A percentile compares a stretch with the other conserved stretches of the same genome.
phyloP scores from a whole-genome alignment of 2,888 invertebrate genomes.

The Hirtodrosophila trivittata region DNA sequence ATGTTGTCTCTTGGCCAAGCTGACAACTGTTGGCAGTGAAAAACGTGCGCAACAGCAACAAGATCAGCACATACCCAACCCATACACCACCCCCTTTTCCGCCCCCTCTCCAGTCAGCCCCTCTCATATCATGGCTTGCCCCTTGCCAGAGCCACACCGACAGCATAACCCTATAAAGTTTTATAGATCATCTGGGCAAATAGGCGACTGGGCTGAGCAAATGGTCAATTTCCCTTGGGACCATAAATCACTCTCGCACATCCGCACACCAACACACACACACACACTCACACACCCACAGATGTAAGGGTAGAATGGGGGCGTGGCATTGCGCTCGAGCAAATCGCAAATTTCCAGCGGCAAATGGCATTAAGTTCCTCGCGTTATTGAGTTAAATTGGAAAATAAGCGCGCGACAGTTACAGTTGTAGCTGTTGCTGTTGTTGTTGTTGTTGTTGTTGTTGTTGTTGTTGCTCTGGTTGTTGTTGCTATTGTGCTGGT shows the following conservation, averaged over 20 bases:
- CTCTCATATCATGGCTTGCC: too few relatives aligned
- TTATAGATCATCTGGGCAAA: slow-evolving; percentile 26
- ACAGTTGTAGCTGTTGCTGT: slow-evolving; percentile 47
- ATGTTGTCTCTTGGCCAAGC: slow-evolving; percentile 35
- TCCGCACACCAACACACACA: slow-evolving; percentile 50
- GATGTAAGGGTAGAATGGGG: slow-evolving; percentile 26
- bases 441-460: slow-evolving; percentile 22
- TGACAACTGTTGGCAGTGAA: slow-evolving; percentile 49
- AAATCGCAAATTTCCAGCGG: slow-evolving; percentile 75
- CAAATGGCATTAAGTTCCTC: slow-evolving; percentile 77
- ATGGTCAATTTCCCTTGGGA: slow-evolving; percentile 55
- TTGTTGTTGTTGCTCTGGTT: slow-evolving; percentile 14
- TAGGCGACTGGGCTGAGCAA: slow-evolving; percentile 35
- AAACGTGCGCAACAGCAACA: slow-evolving; percentile 12
- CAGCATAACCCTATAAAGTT: slow-evolving; percentile 29
- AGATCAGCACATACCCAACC: slow-evolving; percentile 4
- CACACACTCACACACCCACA: slow-evolving; percentile 5
- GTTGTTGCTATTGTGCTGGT: too few relatives aligned
- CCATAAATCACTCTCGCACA: slow-evolving; percentile 72
- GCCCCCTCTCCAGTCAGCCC: not conserved
- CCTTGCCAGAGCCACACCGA: slow-evolving; percentile 9
- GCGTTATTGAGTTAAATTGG: slow-evolving; percentile 81
- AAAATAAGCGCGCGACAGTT: slow-evolving; percentile 79
- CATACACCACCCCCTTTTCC: not conserved
- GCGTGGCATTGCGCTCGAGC: slow-evolving; percentile 46